Conservation (phyloP, 2,888 invertebrate species). For the Drosophila rubida region DNA sequence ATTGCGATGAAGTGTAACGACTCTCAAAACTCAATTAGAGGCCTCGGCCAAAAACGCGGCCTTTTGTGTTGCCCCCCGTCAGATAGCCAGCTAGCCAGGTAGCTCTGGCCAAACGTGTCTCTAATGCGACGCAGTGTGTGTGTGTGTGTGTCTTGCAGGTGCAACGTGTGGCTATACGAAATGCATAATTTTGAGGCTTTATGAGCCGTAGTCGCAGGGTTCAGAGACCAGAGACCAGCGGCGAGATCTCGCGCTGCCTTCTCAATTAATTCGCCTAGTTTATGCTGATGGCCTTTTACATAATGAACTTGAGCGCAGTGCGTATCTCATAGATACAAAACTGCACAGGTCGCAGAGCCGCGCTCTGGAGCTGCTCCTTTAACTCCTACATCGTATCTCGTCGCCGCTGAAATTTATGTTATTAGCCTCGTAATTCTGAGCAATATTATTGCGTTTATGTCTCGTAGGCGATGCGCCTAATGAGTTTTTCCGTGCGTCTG, state of each 20-base stretch:
- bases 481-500: conserved; percentile 67
- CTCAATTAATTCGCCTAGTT: conserved; percentile 77
- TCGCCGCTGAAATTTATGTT: conserved; percentile 64
- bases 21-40: conserved; percentile 76
- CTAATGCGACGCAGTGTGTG: conserved; percentile 45
- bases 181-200: conserved; percentile 72
- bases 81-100: conserved; percentile 39
- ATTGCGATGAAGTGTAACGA: conserved; percentile 77
- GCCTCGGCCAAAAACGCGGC: conserved; percentile 31
- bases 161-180: conserved; percentile 61
- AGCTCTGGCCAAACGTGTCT: conserved; percentile 60
- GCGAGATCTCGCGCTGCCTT: conserved; percentile 25
- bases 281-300: conserved; percentile 65
- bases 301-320: conserved; percentile 72
- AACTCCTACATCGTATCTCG: conserved; percentile 1
- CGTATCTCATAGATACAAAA: conserved; percentile 67
- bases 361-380: neutral
- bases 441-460: conserved; percentile 73
- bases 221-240: conserved; percentile 9
- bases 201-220: conserved; percentile 50
- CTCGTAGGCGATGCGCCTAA: conserved; percentile 76
- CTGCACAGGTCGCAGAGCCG: too few relatives aligned
- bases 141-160: conserved; percentile 51
- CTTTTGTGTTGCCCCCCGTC: neutral
- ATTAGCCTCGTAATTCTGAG: conserved; percentile 72